Evolutionary conservation across 2,113 vertebrate genomes (phyloP), one percentile per base, ranked within the genome.

Genomic region (Ameiurus melas): DNA sequence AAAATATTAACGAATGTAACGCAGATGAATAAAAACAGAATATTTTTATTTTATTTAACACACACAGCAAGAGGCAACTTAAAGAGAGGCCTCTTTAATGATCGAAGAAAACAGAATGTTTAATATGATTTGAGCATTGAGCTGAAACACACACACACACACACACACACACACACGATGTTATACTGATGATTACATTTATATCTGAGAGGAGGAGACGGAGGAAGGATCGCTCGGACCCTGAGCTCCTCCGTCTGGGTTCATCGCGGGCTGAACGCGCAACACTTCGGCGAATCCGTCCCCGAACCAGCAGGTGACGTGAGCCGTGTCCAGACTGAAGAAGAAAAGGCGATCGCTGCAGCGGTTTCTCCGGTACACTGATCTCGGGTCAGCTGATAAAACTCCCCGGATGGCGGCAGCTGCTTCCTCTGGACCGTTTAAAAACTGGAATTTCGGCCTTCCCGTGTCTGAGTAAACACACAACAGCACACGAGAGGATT

Each of bases 281-380:
- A 98, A 91, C 1, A 98, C 97, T 86, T 98, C 97, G n/a, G 94
- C 96, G 90, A 97, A 97, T 39, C 92, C 95, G 82, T 94, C 93
- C 53, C 96, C 97, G 92, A 98, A 97, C 97, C 97, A 97, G 94
- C 96, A 97, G 1, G 97, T 97, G 90, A 98, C 64, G 30, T 97
- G 94, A 0, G 94, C 96, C 0, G 86, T 92, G 89, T 98, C 97
- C 53, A 98, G 90, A 9, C 92, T 93, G 60, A 96, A 96, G 88
- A 77, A 91, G 84, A 91, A 91, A 27, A 91, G 89, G 0, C 89
- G 89, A 68, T 91, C 89, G 0, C 47, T 57, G 71, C 91, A 91
- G 71, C 53, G 94, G 19, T 93, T 95, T 64, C 97, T 94, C 36
- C 96, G 95, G 89, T 97, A 97, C 19, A 97, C 94, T 0, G 97